Base-by-base conservation (phyloP, 2,888 invertebrate species). In the Heliconius sara region DNA sequence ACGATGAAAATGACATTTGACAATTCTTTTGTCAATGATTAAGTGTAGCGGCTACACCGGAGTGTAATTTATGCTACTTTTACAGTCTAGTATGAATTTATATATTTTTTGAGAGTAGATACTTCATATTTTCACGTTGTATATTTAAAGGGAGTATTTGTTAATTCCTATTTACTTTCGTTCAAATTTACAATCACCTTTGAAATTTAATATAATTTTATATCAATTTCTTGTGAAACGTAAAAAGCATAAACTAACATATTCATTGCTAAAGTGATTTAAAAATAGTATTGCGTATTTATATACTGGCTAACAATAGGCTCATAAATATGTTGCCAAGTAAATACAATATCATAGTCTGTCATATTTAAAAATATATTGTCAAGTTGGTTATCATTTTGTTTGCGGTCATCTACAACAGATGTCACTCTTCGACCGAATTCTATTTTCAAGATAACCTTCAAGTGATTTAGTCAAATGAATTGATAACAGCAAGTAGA, bases 381-480 rank as follows among this genome's bases (percentile, higher is more conserved):
- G 78, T 82, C 79, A 79, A 73, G 70, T 47, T 81, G 83, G 78
- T 84, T 84, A 83, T 83, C 83, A 83, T 79, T 47, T 70, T 84
- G 81, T 80, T 87, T 85, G 79, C 79, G 88, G 87, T 89, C 88
- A 89, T 82, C 76, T 75, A 70, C 88, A 83, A 87, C 83, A 93
- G 93, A 92, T 93, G 93, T 87, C 93, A 88, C 88, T 88, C 84
- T 81, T 81, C 76, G 82, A 81, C 83, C 86, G 83, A 90, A 90
- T 90, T 92, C 91, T 92, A 92, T 93, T 93, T 93, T 91, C 87
- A 87, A 89, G 93, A 92, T 95, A 95, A 95, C 95, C 95, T 95
- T 95, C 94, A 93, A 93, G 90, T 93, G 93, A 91, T 94, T 94
- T 93, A 93, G 93, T 93, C 90, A 92, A 91, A 87, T 89, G 88